A percentile compares a stretch with the other conserved stretches of the same genome.
These are phyloP conservation scores for Myotis lucifugus DNA, from an alignment of 2,113 vertebrate species.

Conservation along the genomic window DNA sequence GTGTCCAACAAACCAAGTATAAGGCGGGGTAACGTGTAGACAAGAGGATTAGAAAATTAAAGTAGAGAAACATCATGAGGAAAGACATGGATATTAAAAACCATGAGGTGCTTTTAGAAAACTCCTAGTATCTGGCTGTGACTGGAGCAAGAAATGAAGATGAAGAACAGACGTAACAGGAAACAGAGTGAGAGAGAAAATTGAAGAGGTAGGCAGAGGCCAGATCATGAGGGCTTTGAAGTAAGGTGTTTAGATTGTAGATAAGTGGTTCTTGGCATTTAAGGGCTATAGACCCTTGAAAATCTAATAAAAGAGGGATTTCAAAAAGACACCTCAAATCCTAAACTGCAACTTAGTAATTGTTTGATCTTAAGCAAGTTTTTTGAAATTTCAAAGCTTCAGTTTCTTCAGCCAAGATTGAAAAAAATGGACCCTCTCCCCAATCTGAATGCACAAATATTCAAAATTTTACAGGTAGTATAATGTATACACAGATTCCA, in stretches of 20 bases:
- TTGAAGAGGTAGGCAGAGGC: background rate
- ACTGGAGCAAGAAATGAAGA: background rate
- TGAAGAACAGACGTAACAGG: background rate
- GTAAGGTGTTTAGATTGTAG: background rate
- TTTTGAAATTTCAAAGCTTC: background rate
- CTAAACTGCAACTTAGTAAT: background rate
- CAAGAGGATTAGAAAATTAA: background rate
- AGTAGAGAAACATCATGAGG: background rate
- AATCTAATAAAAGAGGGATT: background rate
- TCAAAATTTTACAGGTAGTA: background rate
- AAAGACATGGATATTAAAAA: background rate
- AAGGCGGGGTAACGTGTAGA: background rate
- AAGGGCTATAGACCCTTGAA: background rate
- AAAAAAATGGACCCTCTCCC: background rate
- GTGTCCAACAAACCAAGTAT: background rate
- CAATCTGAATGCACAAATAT: background rate
- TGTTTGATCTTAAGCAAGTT: background rate
- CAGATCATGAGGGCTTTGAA: background rate
- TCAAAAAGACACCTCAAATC: background rate
- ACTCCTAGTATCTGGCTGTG: background rate
- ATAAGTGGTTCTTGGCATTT: background rate
- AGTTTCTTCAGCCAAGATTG: background rate
- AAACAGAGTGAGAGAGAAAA: background rate
- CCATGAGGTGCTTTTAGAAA: background rate
- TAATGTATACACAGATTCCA: background rate